These are phyloP conservation scores for Paedocypris sp. DNA, from an alignment of 2,113 vertebrate species.

Conservation along the genomic window DNA sequence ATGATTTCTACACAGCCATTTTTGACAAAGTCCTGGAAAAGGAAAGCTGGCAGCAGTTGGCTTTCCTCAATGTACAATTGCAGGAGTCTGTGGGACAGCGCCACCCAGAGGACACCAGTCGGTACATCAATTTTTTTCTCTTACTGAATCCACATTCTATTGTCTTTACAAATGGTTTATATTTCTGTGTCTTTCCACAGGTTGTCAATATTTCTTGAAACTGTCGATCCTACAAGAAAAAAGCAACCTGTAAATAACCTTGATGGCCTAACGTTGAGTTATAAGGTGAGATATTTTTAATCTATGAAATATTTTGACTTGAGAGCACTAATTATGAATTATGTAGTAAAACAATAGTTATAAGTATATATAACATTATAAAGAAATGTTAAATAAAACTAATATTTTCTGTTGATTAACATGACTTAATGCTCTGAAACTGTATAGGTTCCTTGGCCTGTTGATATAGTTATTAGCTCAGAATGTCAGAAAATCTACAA, in stretches of 20 bases:
- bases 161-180: background rate
- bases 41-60: slow-evolving; percentile 88
- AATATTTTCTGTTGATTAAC: background rate
- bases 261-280: slow-evolving; percentile 85
- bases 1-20: slow-evolving; percentile 95
- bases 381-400: background rate
- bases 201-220: slow-evolving; percentile 83
- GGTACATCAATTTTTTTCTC: no score
- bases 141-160: no score
- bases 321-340: background rate
- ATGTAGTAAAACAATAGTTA: background rate
- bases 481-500: slow-evolving; percentile 99
- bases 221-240: slow-evolving; percentile 77
- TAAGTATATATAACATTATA: background rate
- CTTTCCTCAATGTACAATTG: slow-evolving; percentile 85
- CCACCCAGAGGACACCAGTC: slow-evolving; percentile 79
- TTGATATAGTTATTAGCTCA: slow-evolving; percentile 94
- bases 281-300: slow-evolving; percentile 66
- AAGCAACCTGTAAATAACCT: slow-evolving; percentile 89
- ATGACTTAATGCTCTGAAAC: background rate
- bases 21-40: slow-evolving; percentile 96
- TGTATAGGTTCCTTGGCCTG: slow-evolving; percentile 92
- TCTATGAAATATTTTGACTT: background rate
- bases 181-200: slow-evolving; percentile 45
- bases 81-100: slow-evolving; percentile 93